These are phyloP conservation scores for Drosophila lini DNA, from an alignment of 1,140 invertebrate species.

Conservation along the genomic window DNA sequence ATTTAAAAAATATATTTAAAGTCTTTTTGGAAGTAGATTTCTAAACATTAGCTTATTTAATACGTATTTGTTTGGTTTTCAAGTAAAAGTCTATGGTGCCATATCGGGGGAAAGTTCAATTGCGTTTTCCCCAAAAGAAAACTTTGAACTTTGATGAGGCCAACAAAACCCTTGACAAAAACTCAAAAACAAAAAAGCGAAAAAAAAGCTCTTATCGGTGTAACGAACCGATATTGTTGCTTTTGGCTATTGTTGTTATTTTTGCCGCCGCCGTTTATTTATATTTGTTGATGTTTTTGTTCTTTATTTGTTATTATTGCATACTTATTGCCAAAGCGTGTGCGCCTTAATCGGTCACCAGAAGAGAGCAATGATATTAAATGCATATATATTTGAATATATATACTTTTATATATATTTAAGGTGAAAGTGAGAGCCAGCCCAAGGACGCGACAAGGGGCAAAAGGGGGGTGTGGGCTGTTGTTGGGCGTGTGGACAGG, in stretches of 20 bases:
- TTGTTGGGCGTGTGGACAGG: slow-evolving; percentile 2
- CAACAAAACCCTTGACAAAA: slow-evolving; percentile 8
- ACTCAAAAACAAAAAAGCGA: neutral
- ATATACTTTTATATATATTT: neutral
- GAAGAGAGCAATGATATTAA: slow-evolving; percentile 9
- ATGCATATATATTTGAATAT: neutral
- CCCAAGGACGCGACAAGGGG: neutral
- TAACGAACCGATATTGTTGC: slow-evolving; percentile 65
- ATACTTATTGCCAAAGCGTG: slow-evolving; percentile 26
- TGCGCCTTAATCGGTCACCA: slow-evolving; percentile 36
- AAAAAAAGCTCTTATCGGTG: slow-evolving; percentile 66
- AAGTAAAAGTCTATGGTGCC: slow-evolving; percentile 15
- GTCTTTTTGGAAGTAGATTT: too few relatives aligned
- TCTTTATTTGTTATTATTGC: slow-evolving; percentile 4
- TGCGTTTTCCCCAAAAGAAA: slow-evolving; percentile 13
- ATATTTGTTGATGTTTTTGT: neutral
- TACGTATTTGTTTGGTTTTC: neutral
- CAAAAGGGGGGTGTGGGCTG: slow-evolving; percentile 6
- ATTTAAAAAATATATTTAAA: too few relatives aligned
- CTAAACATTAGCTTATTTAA: too few relatives aligned
- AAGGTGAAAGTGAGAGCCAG: slow-evolving; percentile 35
- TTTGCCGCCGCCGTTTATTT: neutral
- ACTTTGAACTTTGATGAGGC: slow-evolving; percentile 57
- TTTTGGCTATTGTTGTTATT: slow-evolving; percentile 21
- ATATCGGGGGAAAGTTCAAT: slow-evolving; percentile 28